These are phyloP conservation scores for Pangasius larnaudii DNA, from an alignment of 2,797 vertebrate genomes.

Conservation along the genomic window DNA sequence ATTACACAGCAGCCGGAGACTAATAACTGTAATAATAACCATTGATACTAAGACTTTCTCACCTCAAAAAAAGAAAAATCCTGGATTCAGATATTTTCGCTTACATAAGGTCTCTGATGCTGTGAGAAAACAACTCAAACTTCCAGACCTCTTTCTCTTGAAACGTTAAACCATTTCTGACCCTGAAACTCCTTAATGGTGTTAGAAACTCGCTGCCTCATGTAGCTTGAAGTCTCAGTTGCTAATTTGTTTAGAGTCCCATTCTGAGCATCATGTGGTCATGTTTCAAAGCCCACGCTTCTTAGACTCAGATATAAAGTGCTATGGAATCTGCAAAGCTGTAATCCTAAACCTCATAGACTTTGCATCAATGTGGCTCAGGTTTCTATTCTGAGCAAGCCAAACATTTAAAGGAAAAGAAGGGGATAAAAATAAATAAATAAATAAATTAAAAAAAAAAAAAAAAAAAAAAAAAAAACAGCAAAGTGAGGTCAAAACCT, in stretches of 20 bases:
- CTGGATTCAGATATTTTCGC: constrained; percentile 33
- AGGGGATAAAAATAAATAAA: too few species aligned
- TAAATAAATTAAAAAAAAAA: too few species aligned
- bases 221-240: constrained; percentile 42
- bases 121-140: background rate
- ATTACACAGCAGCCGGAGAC: constrained; percentile 44
- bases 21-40: constrained; percentile 25
- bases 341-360: constrained; percentile 45
- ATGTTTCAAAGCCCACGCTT: constrained; percentile 47
- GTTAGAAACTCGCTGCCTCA: background rate
- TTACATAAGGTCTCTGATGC: background rate
- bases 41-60: constrained; percentile 17
- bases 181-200: constrained; percentile 3
- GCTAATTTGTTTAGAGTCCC: constrained; percentile 27
- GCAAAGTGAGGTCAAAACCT: background rate
- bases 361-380: constrained; percentile 31
- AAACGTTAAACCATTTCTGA: background rate
- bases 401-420: background rate
- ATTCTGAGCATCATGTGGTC: constrained; percentile 38
- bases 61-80: background rate
- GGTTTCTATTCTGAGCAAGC: constrained; percentile 34
- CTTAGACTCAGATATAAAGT: constrained; percentile 49
- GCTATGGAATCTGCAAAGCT: constrained; percentile 52
- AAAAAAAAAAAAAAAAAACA: background rate
- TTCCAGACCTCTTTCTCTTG: background rate